Evolutionary conservation across 1,140 invertebrate species (phyloP), one percentile per base, ranked within the genome.

Genomic region (Asobara japonica): DNA sequence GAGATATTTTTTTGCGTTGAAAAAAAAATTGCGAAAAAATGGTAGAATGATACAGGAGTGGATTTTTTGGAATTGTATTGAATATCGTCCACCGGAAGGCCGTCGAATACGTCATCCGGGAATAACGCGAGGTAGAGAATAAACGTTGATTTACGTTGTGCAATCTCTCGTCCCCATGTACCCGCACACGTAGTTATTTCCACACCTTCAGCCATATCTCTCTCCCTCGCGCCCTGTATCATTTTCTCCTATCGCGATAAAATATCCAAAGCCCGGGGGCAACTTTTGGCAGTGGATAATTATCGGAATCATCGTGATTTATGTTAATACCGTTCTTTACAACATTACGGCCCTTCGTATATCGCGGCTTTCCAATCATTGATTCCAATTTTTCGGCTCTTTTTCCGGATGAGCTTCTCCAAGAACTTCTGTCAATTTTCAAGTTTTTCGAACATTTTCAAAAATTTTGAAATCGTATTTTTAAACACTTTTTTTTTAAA

Each of bases 281-380:
- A 36, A 61, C 56, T 36, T 70, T 62, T 62, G 41, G 41, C 41
- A 70, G 61, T 70, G 68, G 61, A n/a, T 3, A 62, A 70, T 70
- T 62, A 70, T 70, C 51, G 31, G 41, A 36, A 61, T 13, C 36
- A 70, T 61, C 33, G n/a, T 27, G 68, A 70, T 70, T 62, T 70
- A 62, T 70, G 68, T 36, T 41, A 31, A 56, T 69, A 56, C 41
- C 31, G 61, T 70, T 30, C 38, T 70, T 70, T n/a, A 62, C 51
- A 16, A 60, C 20, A 27, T 1, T n/a, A n/a, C 30, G 7, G 48
- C 56, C n/a, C 36, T 1, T 16, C 4, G 41, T 45, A 16, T 13
- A 13, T 45, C n/a, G n/a, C n/a, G 41, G 41, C 5, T 45, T 5
- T 16, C 5, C 5, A 16, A 16, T 45, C 18, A 45, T 45, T 45